A percentile compares a stretch with the other conserved stretches of the same genome.
Conservation (phyloP, 1,140 invertebrate genomes). For the Tribolium castaneum region DNA sequence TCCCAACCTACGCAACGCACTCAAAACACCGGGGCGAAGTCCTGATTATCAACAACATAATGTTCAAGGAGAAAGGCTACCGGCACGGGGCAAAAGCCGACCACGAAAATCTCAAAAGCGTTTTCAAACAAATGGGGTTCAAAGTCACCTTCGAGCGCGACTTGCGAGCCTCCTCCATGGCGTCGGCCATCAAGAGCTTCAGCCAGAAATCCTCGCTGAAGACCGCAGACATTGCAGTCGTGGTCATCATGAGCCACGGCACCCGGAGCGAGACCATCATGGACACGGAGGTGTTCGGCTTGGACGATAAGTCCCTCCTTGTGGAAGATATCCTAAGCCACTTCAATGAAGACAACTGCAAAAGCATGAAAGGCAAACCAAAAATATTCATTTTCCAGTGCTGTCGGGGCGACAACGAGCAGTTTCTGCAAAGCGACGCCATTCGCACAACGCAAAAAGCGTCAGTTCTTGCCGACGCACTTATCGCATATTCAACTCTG, state of each 20-base stretch:
- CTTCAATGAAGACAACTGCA: conserved; percentile 73
- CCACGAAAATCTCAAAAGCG: conserved; percentile 64
- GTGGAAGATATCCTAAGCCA: conserved; percentile 67
- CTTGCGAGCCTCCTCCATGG: conserved; percentile 44
- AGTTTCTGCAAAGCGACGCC: conserved; percentile 39
- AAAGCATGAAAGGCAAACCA: conserved; percentile 72
- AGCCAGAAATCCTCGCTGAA: conserved; percentile 20
- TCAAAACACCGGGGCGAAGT: conserved; percentile 68
- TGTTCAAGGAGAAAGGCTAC: conserved; percentile 59
- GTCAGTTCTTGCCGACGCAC: conserved; percentile 44
- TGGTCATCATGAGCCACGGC: conserved; percentile 73
- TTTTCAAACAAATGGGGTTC: conserved; percentile 70
- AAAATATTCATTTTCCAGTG: conserved; percentile 83
- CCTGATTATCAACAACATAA: conserved; percentile 70
- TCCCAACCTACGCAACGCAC: conserved; percentile 64
- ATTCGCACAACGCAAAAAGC: too few relatives aligned
- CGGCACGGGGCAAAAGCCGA: conserved; percentile 67
- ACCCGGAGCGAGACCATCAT: conserved; percentile 46
- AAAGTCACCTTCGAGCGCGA: conserved; percentile 58
- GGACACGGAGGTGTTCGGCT: conserved; percentile 62
- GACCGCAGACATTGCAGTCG: conserved; percentile 68
- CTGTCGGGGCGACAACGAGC: conserved; percentile 47
- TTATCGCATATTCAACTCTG: conserved; percentile 52
- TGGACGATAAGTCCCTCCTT: conserved; percentile 64
- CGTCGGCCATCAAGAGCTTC: conserved; percentile 42